These are phyloP conservation scores for Pomatostomus ruficeps DNA, from an alignment of 2,113 vertebrate species.

Conservation along the genomic window DNA sequence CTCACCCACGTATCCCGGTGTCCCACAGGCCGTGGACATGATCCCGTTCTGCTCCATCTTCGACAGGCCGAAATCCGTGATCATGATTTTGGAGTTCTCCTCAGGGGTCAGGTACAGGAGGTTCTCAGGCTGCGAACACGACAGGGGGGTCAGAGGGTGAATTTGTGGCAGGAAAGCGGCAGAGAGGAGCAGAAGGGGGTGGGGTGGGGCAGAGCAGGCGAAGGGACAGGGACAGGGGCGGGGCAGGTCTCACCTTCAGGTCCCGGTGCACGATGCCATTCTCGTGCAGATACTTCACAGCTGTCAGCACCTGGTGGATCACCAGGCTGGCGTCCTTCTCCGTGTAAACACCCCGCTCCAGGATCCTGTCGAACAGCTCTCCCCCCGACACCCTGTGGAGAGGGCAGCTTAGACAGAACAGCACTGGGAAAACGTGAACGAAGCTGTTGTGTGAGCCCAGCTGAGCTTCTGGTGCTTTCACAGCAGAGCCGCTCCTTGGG, in stretches of 20 bases:
- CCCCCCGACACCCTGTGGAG: constrained; percentile 87
- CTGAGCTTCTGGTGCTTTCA: fast-evolving
- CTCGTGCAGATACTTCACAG: constrained; percentile 88
- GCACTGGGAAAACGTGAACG: fast-evolving
- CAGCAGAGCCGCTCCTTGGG: neutral
- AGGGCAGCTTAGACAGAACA: neutral
- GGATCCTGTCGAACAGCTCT: constrained; percentile 91
- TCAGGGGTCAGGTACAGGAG: constrained; percentile 87
- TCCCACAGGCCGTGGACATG: constrained; percentile 94
- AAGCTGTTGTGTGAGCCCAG: fast-evolving
- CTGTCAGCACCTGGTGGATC: constrained; percentile 88
- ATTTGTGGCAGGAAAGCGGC: neutral
- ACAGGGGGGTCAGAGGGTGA: neutral
- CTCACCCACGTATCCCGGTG: constrained; percentile 92
- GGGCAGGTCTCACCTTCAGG: constrained; percentile 78
- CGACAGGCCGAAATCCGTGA: constrained; percentile 92
- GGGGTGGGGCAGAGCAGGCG: fast-evolving
- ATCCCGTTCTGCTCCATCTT: constrained; percentile 88
- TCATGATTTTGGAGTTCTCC: constrained; percentile 94
- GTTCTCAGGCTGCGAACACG: constrained; percentile 84
- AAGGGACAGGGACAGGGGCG: neutral
- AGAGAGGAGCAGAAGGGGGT: fast-evolving
- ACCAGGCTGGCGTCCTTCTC: constrained; percentile 91
- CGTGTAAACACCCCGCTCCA: constrained; percentile 88
- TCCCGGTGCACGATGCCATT: constrained; percentile 92